A percentile compares a stretch with the other conserved stretches of the same genome.
Conservation (phyloP, 2,797 vertebrate species). For the Podargus strigoides region DNA sequence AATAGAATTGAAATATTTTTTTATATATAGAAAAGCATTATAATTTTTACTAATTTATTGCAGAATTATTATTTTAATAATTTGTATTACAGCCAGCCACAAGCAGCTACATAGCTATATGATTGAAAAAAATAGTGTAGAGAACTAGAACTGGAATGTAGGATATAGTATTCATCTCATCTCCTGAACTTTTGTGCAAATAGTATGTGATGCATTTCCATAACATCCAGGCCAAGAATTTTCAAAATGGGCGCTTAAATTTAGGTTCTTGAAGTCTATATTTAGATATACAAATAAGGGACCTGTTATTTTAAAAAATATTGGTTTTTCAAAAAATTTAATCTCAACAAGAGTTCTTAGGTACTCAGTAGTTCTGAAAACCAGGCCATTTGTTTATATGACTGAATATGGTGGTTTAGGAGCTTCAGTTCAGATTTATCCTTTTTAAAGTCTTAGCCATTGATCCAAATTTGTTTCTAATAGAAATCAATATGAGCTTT, state of each 20-base stretch:
- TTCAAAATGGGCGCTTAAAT: neutral
- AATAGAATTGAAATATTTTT: neutral
- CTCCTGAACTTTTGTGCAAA: neutral
- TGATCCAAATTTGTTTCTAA: neutral
- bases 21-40: neutral
- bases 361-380: neutral
- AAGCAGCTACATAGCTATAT: neutral
- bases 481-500: neutral
- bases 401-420: neutral
- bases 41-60: neutral
- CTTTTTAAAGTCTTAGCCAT: neutral
- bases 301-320: neutral
- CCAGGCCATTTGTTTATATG: neutral
- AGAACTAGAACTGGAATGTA: neutral
- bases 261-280: neutral
- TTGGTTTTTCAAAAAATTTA: neutral
- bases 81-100: neutral
- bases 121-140: neutral
- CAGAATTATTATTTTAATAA: neutral
- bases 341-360: neutral
- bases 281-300: neutral
- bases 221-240: neutral
- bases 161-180: neutral
- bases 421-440: neutral
- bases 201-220: neutral